These are phyloP conservation scores for Pteronura brasiliensis DNA, from an alignment of 2,113 vertebrate genomes.

Conservation along the genomic window DNA sequence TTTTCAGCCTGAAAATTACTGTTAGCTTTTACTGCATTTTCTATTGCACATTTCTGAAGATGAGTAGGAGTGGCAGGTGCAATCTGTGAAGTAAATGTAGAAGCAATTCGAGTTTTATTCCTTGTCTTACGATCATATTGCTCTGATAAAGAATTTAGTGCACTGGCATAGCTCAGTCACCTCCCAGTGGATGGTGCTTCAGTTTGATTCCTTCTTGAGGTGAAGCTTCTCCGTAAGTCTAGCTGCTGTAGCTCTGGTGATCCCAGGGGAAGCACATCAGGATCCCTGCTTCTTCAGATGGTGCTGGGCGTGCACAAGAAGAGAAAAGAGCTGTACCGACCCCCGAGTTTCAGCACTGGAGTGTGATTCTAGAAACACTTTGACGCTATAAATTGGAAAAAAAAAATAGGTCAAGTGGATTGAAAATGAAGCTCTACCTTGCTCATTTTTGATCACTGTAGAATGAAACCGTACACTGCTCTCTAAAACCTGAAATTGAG, in stretches of 20 bases:
- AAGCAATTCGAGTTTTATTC: slow-evolving; percentile 1
- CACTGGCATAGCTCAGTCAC: not conserved
- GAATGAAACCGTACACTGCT: slow-evolving; percentile 40
- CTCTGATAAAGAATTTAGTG: not conserved
- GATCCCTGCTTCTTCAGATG: not conserved
- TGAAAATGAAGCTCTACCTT: slow-evolving; percentile 11
- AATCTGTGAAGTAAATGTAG: not conserved
- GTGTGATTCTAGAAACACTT: not conserved
- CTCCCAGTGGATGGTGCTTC: not conserved
- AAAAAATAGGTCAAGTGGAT: slow-evolving; percentile 47
- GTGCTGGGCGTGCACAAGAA: not conserved
- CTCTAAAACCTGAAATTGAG: slow-evolving; percentile 57
- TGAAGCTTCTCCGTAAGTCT: not conserved
- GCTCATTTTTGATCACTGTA: slow-evolving; percentile 25
- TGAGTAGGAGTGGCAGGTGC: not conserved
- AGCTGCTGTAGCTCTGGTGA: not conserved
- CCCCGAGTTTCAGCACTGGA: not conserved
- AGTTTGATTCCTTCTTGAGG: not conserved
- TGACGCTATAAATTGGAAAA: not conserved
- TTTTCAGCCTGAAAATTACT: not conserved
- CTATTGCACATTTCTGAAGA: not conserved
- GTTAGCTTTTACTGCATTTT: not conserved
- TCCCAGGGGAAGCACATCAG: not conserved
- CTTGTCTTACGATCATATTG: not conserved
- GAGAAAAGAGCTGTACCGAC: not conserved